Conservation (phyloP, 1,140 invertebrate species). For the Pseudomyrmex gracilis region DNA sequence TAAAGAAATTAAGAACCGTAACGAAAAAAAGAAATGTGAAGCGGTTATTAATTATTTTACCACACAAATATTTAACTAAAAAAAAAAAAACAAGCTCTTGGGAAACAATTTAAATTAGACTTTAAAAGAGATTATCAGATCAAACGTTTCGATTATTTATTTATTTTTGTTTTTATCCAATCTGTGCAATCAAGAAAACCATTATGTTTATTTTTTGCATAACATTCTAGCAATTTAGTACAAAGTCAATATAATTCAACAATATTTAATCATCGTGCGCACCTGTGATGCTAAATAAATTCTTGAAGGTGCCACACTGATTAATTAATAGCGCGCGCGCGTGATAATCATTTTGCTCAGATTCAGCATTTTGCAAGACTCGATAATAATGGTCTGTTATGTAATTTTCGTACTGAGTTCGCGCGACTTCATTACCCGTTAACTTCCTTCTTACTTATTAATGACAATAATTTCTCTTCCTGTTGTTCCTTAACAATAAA, state of each 20-base stretch:
- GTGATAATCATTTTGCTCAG: constrained; percentile 50
- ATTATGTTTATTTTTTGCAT: too few species aligned
- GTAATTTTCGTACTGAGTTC: constrained; percentile 46
- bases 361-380: constrained; percentile 56
- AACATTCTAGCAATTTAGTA: too few species aligned
- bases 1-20: neutral
- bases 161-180: too few species aligned
- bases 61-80: neutral
- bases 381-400: constrained; percentile 47
- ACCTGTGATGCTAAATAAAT: neutral
- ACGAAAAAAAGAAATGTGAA: neutral
- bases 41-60: too few species aligned
- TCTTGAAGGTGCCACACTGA: neutral
- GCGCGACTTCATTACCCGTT: constrained; percentile 52
- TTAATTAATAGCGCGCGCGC: constrained; percentile 27
- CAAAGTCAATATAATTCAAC: too few species aligned
- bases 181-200: too few species aligned
- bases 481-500: constrained; percentile 65
- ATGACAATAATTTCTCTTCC: constrained; percentile 59
- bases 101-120: too few species aligned
- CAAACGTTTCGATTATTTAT: neutral
- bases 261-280: neutral
- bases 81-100: too few species aligned
- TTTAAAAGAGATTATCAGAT: neutral
- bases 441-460: constrained; percentile 60